phyloP scores from a whole-genome alignment of 1,140 invertebrate genomes.

The Lordiphosa mommai region DNA sequence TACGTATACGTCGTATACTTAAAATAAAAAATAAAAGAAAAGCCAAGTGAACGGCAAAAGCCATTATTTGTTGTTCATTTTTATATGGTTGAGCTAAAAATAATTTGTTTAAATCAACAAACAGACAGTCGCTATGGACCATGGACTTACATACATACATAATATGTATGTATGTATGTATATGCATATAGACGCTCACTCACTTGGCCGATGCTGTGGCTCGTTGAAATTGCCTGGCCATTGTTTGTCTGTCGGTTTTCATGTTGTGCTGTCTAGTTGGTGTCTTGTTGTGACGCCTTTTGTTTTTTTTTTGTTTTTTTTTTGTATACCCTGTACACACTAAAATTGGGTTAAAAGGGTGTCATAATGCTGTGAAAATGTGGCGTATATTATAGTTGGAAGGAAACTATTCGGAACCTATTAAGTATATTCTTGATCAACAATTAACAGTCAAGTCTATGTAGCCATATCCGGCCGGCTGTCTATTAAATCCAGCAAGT shows the following conservation, averaged over 20 bases:
- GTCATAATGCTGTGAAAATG: too few species aligned
- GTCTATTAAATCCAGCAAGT: too few species aligned
- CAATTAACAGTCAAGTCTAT: too few species aligned
- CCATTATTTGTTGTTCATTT: constrained; percentile 68
- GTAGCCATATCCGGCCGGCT: too few species aligned
- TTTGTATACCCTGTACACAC: too few species aligned
- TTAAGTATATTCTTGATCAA: too few species aligned
- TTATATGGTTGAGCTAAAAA: constrained; percentile 67
- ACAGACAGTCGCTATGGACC: constrained; percentile 24
- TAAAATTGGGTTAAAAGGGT: too few species aligned
- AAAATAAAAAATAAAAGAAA: constrained; percentile 1
- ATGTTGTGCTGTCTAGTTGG: constrained; percentile 51
- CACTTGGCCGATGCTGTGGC: not conserved
- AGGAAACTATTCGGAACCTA: too few species aligned
- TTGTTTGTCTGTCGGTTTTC: constrained; percentile 24
- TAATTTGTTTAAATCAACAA: constrained; percentile 64
- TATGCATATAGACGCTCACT: constrained; percentile 6
- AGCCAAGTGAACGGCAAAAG: constrained; percentile 47
- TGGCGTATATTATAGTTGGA: too few species aligned
- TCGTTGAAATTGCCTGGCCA: constrained; percentile 28
- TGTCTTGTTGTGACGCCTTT: constrained; percentile 66
- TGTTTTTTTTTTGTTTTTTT: constrained; percentile 59
- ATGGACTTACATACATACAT: constrained; percentile 19
- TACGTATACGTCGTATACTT: constrained; percentile 50
- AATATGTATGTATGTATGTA: too few species aligned